Evolutionary conservation across 2,113 vertebrate species (phyloP).

Genomic region (Bubo bubo): DNA sequence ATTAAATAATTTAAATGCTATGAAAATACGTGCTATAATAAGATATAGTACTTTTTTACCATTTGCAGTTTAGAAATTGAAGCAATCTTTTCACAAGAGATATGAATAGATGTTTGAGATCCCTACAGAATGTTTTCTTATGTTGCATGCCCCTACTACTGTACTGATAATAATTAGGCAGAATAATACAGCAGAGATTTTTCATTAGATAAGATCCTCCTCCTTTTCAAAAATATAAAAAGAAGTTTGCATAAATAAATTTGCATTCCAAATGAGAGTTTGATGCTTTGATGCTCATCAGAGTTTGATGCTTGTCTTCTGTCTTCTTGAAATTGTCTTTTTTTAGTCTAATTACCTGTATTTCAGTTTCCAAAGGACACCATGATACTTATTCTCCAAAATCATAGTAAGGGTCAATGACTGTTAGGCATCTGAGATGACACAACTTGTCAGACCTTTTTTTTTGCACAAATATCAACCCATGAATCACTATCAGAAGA

Average conservation of each 20-base stretch:
- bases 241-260: neutral
- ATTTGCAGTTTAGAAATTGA: neutral
- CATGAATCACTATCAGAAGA: neutral
- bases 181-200: neutral
- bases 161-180: neutral
- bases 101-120: neutral
- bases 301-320: neutral
- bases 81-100: neutral
- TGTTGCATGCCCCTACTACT: neutral
- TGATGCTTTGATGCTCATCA: neutral
- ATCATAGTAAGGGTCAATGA: neutral
- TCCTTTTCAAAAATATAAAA: neutral
- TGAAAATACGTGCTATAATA: neutral
- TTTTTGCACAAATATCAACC: neutral
- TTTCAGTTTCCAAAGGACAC: neutral
- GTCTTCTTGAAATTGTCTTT: neutral
- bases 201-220: neutral
- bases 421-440: neutral
- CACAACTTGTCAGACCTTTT: neutral
- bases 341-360: neutral
- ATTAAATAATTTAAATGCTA: neutral
- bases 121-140: neutral
- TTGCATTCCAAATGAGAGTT: neutral
- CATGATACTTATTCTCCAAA: neutral
- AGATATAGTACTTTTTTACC: neutral